phyloP scores from a whole-genome alignment of 2,113 vertebrate species.

The western clawed frog (Xenopus tropicalis) region UCB_Xtro_10.0 CM004450.2:11809001-11809500 shows the following conservation, averaged over 20 bases:
- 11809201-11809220: constrained; percentile 22
- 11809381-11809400: neutral
- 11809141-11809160: constrained; percentile 1
- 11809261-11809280: neutral
- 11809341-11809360: constrained; percentile 6
- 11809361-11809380: constrained; percentile 36
- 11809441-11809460: neutral
- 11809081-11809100: no score
- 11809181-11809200: neutral
- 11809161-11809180: neutral
- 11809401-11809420: neutral
- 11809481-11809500: neutral
- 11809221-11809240: constrained; percentile 32
- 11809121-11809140: neutral
- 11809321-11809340: constrained; percentile 6
- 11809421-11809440: neutral
- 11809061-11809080: no score
- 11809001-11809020: no score
- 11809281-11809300: neutral
- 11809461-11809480: neutral
- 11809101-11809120: no score
- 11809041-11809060: no score
- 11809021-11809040: no score
- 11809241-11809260: constrained; percentile 29
- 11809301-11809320: neutral